Evolutionary conservation across 2,797 vertebrate species (phyloP).

Genomic region (Tokudaia muenninki): DNA sequence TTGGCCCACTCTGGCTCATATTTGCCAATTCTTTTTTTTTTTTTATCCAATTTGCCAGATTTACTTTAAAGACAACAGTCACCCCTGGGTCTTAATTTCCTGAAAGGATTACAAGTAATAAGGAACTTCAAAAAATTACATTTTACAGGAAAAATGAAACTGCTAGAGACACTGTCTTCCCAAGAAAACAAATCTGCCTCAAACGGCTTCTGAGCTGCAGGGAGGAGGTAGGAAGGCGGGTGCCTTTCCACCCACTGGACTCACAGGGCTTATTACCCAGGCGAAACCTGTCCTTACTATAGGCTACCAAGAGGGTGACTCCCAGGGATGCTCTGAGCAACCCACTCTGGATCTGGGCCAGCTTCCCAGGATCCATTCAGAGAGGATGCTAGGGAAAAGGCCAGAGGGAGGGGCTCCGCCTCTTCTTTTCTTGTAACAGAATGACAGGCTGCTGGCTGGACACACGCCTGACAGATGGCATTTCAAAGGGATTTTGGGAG

Average conservation of each 20-base stretch:
- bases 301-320: conserved; percentile 79
- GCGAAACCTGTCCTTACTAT: conserved; percentile 73
- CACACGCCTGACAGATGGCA: conserved; percentile 92
- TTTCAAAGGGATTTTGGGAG: conserved; percentile 90
- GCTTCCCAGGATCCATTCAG: conserved; percentile 75
- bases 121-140: conserved; percentile 52
- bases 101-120: conserved; percentile 44
- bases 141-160: conserved; percentile 48
- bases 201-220: neutral
- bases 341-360: conserved; percentile 83
- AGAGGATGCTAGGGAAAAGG: conserved; percentile 72
- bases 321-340: conserved; percentile 76
- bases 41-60: conserved; percentile 30
- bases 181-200: conserved; percentile 23
- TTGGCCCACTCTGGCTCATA: neutral
- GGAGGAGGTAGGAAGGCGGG: neutral
- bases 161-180: neutral
- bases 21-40: conserved; percentile 41
- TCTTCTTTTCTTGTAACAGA: conserved; percentile 87
- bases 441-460: conserved; percentile 90
- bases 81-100: conserved; percentile 62
- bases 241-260: conserved; percentile 37
- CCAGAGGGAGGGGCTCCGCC: conserved; percentile 78
- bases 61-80: conserved; percentile 45
- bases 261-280: conserved; percentile 59